Evolutionary conservation across 2,113 vertebrate species (phyloP).

Genomic region (Collichthys lucidus): DNA sequence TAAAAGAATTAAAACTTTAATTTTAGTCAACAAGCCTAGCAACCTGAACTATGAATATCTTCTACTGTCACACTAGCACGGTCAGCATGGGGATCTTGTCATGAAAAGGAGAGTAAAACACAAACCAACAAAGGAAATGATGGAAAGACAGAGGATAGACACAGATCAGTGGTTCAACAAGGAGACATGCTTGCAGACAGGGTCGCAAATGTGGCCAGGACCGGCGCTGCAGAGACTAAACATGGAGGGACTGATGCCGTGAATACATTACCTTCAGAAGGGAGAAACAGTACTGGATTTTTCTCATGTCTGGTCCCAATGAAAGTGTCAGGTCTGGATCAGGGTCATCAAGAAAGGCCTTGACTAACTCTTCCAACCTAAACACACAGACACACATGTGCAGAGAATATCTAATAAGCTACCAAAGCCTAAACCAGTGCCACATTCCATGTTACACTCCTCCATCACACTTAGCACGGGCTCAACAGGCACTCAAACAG

Average conservation of each 20-base stretch:
- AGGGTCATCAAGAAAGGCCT: slow-evolving; percentile 87
- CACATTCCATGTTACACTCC: slow-evolving; percentile 21
- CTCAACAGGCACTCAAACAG: slow-evolving; percentile 43
- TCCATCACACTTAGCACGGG: slow-evolving; percentile 22
- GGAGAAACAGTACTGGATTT: slow-evolving; percentile 90
- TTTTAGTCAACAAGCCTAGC: background rate
- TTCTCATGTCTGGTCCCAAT: slow-evolving; percentile 92
- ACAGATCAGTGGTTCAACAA: background rate
- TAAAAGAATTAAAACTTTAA: background rate
- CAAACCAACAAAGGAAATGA: background rate
- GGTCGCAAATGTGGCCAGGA: no score
- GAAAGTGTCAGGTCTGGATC: slow-evolving; percentile 88
- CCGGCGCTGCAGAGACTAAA: background rate
- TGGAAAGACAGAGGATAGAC: background rate
- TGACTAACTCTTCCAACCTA: slow-evolving; percentile 88
- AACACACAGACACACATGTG: slow-evolving; percentile 75
- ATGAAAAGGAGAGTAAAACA: background rate
- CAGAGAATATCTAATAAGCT: background rate
- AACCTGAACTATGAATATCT: background rate
- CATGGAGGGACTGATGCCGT: background rate
- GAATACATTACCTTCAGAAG: slow-evolving; percentile 88
- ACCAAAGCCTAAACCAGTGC: background rate
- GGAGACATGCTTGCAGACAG: background rate
- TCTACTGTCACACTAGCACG: background rate
- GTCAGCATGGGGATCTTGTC: background rate